Conservation (phyloP, 2,797 vertebrate species). For the Acomys russatus region DNA sequence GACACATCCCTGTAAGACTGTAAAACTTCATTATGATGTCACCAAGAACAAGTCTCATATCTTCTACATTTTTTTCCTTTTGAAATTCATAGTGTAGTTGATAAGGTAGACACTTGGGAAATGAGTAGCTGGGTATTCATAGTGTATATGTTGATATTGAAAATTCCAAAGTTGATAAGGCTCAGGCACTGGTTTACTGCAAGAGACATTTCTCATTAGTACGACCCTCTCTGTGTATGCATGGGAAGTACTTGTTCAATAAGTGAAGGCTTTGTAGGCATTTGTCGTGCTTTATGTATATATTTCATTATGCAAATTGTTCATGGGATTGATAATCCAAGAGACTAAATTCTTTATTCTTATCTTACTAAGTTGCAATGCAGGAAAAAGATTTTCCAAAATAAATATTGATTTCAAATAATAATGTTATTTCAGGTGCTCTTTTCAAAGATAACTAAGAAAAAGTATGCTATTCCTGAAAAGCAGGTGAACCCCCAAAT, state of each 20-base stretch:
- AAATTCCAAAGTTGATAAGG: not conserved
- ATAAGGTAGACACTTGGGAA: slow-evolving; percentile 13
- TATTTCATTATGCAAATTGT: slow-evolving; percentile 76
- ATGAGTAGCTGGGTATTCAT: not conserved
- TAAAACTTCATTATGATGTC: slow-evolving; percentile 54
- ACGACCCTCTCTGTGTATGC: slow-evolving; percentile 36
- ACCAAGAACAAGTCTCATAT: not conserved
- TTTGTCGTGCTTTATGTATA: slow-evolving; percentile 68
- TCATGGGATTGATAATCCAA: slow-evolving; percentile 62
- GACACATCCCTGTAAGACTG: not conserved
- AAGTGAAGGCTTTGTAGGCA: slow-evolving; percentile 62
- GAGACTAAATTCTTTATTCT: slow-evolving; percentile 68
- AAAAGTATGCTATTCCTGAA: not conserved
- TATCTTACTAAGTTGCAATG: not conserved
- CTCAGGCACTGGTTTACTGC: not conserved
- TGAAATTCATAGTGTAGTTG: slow-evolving; percentile 4
- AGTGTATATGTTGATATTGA: not conserved
- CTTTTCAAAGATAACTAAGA: not conserved
- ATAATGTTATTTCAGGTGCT: slow-evolving; percentile 43
- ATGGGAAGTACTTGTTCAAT: slow-evolving; percentile 61
- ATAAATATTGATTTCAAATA: slow-evolving; percentile 67
- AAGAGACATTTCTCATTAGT: slow-evolving; percentile 22
- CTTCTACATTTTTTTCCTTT: not conserved
- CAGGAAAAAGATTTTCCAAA: slow-evolving; percentile 44
- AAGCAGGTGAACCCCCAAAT: slow-evolving; percentile 10